Evolutionary conservation across 2,113 vertebrate species (phyloP).

Genomic region (Gadus chalcogrammus): DNA sequence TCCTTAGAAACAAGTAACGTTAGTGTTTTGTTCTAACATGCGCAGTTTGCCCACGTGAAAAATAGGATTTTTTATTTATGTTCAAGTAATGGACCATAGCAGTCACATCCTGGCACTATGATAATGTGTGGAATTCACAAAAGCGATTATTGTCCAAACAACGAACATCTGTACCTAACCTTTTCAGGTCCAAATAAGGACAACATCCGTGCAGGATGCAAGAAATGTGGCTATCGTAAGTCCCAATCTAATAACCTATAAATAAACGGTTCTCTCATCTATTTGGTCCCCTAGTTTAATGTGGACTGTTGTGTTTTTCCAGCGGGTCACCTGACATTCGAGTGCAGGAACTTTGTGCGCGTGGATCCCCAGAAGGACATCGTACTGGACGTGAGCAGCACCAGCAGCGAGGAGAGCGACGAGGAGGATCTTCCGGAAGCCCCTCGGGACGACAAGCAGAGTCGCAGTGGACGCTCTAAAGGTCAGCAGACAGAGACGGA

Average conservation of each 20-base stretch:
- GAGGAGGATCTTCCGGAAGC: constrained; percentile 75
- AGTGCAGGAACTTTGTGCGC: constrained; percentile 95
- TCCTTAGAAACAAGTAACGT: no score
- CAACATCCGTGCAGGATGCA: constrained; percentile 95
- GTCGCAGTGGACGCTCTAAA: constrained; percentile 73
- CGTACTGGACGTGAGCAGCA: constrained; percentile 97
- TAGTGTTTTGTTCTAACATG: no score
- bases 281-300: no score
- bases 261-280: no score
- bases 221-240: constrained; percentile 99
- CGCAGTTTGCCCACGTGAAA: no score
- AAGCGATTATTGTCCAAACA: no score
- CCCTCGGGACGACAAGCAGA: constrained; percentile 69
- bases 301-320: constrained; percentile 26
- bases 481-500: constrained; percentile 30
- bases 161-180: background rate
- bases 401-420: constrained; percentile 92
- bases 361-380: constrained; percentile 97
- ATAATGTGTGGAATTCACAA: no score
- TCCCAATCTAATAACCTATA: constrained; percentile 35
- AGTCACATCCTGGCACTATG: no score
- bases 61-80: no score
- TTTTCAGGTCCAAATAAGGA: constrained; percentile 92
- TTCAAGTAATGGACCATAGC: no score
- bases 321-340: constrained; percentile 97